These are phyloP conservation scores for Salvelinus sp. DNA, from an alignment of 2,113 vertebrate species.

Conservation along the genomic window DNA sequence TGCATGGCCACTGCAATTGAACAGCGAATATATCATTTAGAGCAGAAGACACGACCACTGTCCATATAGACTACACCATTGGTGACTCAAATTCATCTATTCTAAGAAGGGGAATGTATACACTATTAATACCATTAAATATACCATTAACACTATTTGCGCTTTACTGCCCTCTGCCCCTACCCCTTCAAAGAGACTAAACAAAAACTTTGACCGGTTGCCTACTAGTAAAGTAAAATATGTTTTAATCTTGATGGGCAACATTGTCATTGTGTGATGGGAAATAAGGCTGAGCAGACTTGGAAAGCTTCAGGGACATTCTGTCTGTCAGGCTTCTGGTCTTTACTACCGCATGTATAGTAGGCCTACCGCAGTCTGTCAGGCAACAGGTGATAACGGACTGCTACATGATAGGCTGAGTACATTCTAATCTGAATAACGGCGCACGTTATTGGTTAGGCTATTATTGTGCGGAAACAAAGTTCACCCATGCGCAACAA, in stretches of 20 bases:
- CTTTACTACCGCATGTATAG: neutral
- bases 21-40: conserved; percentile 77
- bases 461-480: conserved; percentile 60
- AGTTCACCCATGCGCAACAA: conserved; percentile 48
- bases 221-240: no score
- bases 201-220: no score
- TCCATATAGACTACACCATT: conserved; percentile 26
- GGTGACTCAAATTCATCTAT: conserved; percentile 29
- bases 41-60: conserved; percentile 56
- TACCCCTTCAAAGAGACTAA: no score
- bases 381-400: conserved; percentile 61
- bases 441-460: conserved; percentile 41
- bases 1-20: conserved; percentile 78
- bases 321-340: no score
- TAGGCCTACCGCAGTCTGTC: neutral
- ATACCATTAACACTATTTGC: neutral
- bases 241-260: no score
- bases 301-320: no score
- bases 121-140: neutral
- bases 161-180: no score
- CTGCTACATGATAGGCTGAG: conserved; percentile 4
- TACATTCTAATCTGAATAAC: conserved; percentile 43
- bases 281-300: no score
- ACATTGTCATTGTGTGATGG: no score
- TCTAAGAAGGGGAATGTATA: neutral